phyloP scores from a whole-genome alignment of 2,797 vertebrate genomes.

The Sebastes hopkinsi region DNA sequence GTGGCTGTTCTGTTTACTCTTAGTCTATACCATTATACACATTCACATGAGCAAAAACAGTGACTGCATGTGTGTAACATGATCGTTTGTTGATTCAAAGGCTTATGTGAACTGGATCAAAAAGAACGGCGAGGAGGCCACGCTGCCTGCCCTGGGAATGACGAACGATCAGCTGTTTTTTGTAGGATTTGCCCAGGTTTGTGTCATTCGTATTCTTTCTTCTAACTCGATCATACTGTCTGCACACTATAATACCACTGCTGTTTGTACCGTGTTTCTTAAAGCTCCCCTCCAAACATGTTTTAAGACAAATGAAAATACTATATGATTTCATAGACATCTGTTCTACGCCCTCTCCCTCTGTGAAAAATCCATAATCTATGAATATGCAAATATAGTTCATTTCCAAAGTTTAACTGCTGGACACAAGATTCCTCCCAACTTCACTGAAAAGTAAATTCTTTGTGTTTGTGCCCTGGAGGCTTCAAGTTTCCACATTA shows the following conservation, averaged over 20 bases:
- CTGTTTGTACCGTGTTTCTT: neutral
- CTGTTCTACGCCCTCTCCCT: neutral
- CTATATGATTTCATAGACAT: neutral
- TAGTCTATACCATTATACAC: neutral
- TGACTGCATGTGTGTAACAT: constrained; percentile 47
- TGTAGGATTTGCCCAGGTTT: constrained; percentile 95
- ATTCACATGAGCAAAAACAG: neutral
- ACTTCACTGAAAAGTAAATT: neutral
- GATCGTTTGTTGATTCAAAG: constrained; percentile 76
- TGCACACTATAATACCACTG: neutral
- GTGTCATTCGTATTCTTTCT: constrained; percentile 34
- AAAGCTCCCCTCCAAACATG: neutral
- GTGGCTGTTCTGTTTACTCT: neutral
- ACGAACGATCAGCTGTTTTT: constrained; percentile 98
- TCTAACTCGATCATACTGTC: neutral
- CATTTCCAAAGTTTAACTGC: neutral
- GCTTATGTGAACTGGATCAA: constrained; percentile 95
- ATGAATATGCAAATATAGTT: neutral
- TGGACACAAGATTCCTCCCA: neutral
- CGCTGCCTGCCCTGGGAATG: constrained; percentile 89
- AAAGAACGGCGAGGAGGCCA: constrained; percentile 90
- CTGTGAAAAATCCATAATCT: neutral
- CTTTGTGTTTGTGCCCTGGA: neutral
- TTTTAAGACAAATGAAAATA: neutral
- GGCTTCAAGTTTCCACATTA: neutral